Conservation (phyloP, 2,797 vertebrate genomes). For the Neoniphon sammara region DNA sequence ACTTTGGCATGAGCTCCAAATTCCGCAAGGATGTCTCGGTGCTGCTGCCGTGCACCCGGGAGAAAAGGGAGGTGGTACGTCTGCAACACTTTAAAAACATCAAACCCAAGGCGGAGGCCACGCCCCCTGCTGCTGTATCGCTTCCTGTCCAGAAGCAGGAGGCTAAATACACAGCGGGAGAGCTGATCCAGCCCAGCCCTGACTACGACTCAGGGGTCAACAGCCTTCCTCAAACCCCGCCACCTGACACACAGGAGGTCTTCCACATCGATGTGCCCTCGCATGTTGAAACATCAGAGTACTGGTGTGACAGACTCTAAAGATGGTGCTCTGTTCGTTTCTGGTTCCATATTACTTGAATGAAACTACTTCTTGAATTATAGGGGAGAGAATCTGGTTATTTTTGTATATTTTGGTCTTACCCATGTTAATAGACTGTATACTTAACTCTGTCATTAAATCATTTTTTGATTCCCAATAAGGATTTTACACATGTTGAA, state of each 20-base stretch:
- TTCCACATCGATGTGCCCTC: slow-evolving; percentile 76
- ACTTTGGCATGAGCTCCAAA: slow-evolving; percentile 92
- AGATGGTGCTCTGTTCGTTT: slow-evolving; percentile 16
- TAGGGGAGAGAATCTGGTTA: slow-evolving; percentile 39
- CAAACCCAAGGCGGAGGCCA: slow-evolving; percentile 79
- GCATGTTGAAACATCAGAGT: slow-evolving; percentile 82
- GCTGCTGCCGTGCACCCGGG: slow-evolving; percentile 81
- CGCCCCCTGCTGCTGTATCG: not conserved
- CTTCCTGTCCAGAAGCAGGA: slow-evolving; percentile 51
- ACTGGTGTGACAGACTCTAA: slow-evolving; percentile 87
- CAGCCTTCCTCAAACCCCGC: slow-evolving; percentile 78
- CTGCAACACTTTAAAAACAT: slow-evolving; percentile 84
- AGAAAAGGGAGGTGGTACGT: slow-evolving; percentile 81
- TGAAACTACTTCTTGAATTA: slow-evolving; percentile 45
- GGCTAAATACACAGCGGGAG: slow-evolving; percentile 41
- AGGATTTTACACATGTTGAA: slow-evolving; percentile 17
- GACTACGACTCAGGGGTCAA: slow-evolving; percentile 79
- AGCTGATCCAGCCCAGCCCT: slow-evolving; percentile 45
- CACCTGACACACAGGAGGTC: slow-evolving; percentile 70
- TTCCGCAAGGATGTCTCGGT: slow-evolving; percentile 84
- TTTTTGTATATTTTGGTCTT: slow-evolving; percentile 67
- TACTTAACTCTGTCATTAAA: slow-evolving; percentile 66
- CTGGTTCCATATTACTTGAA: slow-evolving; percentile 28
- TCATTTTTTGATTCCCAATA: slow-evolving; percentile 42
- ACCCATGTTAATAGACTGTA: slow-evolving; percentile 47